These are phyloP conservation scores for Ceraclea dissimilis DNA, from an alignment of 2,888 invertebrate genomes.

Conservation along the genomic window DNA sequence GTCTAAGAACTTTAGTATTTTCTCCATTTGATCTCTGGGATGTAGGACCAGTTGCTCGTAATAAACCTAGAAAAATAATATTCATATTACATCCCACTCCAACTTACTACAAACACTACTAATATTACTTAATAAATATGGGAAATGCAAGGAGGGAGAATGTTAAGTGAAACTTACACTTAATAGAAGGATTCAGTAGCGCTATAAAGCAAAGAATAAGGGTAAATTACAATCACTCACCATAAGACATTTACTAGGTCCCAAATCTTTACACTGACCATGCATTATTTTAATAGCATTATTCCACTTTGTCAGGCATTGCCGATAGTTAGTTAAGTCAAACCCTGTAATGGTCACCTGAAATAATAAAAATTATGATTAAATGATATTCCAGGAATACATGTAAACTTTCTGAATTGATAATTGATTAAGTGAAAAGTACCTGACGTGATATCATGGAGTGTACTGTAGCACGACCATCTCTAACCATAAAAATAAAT, in stretches of 20 bases:
- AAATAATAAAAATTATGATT: conserved; percentile 28
- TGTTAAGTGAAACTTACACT: no score
- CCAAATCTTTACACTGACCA: conserved; percentile 81
- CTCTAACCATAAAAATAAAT: conserved; percentile 96
- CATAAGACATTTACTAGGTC: conserved; percentile 69
- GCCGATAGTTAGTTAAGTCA: conserved; percentile 86
- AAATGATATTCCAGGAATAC: background rate
- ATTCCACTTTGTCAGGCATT: conserved; percentile 96
- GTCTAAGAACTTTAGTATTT: conserved; percentile 80
- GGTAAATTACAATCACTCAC: conserved; percentile 34
- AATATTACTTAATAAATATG: no score
- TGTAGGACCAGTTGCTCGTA: conserved; percentile 97
- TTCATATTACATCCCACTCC: background rate
- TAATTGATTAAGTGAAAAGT: background rate
- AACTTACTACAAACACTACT: no score
- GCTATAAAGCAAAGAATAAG: no score
- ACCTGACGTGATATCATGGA: conserved; percentile 93
- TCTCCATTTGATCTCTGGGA: conserved; percentile 81
- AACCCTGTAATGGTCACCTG: conserved; percentile 77
- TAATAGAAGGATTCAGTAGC: no score
- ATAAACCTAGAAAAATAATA: conserved; percentile 58
- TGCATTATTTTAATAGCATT: conserved; percentile 92
- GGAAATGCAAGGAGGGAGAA: no score
- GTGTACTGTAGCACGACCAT: conserved; percentile 97
- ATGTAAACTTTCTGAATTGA: background rate